Conservation (phyloP, 2,888 invertebrate genomes). For the Sepiola atlantica region DNA sequence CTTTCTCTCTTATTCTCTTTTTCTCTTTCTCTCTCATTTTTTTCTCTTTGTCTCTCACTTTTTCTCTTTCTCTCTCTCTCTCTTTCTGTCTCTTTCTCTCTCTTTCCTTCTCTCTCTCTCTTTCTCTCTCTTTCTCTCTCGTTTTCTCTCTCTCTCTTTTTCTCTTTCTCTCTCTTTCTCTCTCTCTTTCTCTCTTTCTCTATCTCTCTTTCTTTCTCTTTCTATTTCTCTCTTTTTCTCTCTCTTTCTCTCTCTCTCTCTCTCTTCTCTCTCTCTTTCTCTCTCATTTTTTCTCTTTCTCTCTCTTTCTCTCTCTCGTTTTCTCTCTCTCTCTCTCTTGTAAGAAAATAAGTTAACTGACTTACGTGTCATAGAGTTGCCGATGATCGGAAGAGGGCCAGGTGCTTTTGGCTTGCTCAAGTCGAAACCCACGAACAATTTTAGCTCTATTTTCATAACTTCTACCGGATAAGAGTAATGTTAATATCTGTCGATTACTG, state of each 20-base stretch:
- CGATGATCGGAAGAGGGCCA: too few relatives aligned
- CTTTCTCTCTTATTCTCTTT: neutral
- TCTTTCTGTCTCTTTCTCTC: neutral
- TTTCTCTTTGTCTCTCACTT: neutral
- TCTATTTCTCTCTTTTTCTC: neutral
- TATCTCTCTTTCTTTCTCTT: neutral
- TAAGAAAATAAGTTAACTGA: too few relatives aligned
- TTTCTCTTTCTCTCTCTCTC: neutral
- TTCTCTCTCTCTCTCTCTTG: slow-evolving; percentile 17
- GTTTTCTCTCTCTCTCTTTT: neutral
- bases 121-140: neutral
- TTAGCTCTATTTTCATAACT: too few relatives aligned
- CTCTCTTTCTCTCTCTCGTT: neutral
- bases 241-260: neutral
- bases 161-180: neutral
- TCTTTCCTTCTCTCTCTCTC: neutral
- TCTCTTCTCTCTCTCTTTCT: neutral
- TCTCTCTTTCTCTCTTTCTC: neutral
- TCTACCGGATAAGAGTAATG: too few relatives aligned
- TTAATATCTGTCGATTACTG: too few relatives aligned
- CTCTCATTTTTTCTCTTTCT: neutral
- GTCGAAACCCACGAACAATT: too few relatives aligned
- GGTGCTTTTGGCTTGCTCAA: too few relatives aligned
- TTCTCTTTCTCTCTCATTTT: neutral
- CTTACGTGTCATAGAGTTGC: too few relatives aligned